Percentiles rank a stretch among this genome's conserved stretches.
These are phyloP conservation scores for Sebastes steindachneri DNA, from an alignment of 2,797 vertebrate genomes.

Conservation along the genomic window DNA sequence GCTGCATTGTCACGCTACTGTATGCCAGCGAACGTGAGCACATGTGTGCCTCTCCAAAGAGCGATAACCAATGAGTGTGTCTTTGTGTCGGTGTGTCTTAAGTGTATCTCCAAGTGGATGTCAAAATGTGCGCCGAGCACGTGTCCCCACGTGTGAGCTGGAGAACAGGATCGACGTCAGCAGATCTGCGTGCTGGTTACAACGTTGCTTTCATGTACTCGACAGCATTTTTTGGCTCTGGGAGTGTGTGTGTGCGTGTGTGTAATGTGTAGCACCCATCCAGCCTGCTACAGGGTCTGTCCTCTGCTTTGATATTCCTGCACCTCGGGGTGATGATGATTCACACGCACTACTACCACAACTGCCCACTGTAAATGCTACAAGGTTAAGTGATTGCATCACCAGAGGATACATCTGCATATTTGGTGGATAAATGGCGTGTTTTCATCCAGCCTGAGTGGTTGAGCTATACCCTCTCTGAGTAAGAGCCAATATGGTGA, in stretches of 20 bases:
- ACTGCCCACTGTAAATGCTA: neutral
- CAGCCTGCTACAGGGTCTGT: neutral
- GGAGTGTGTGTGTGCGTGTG: neutral
- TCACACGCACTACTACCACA: neutral
- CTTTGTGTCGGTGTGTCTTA: slow-evolving; percentile 9
- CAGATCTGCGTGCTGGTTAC: slow-evolving; percentile 26
- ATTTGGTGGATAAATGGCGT: neutral
- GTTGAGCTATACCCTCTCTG: neutral
- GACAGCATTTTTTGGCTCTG: neutral
- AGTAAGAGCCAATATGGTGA: neutral
- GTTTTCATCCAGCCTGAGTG: neutral
- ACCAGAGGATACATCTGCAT: neutral
- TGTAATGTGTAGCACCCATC: neutral
- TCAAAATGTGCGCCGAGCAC: slow-evolving; percentile 36
- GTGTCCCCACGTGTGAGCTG: slow-evolving; percentile 55
- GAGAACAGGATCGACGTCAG: slow-evolving; percentile 54
- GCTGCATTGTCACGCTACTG: neutral
- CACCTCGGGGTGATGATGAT: neutral
- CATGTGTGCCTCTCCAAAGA: neutral
- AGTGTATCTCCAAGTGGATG: slow-evolving; percentile 18
- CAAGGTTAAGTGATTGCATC: neutral
- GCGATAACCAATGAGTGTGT: neutral
- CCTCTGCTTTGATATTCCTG: neutral
- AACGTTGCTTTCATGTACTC: slow-evolving; percentile 24
- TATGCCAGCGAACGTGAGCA: neutral